Percentiles rank a stretch among this genome's conserved stretches.
Conservation (phyloP, 1,140 invertebrate genomes). For the Drosophila kohkoa region DNA sequence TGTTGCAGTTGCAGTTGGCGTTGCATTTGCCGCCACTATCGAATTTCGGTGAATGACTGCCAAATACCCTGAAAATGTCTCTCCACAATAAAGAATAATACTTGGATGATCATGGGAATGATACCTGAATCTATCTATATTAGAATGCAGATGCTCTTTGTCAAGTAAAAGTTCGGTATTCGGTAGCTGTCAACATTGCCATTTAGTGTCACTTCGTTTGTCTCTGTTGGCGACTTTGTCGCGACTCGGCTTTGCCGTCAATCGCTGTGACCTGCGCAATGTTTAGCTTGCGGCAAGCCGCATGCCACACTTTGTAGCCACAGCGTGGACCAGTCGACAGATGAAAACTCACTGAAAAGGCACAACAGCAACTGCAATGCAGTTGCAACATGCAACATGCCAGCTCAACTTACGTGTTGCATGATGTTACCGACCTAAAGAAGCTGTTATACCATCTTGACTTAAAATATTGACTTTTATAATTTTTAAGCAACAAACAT, state of each 20-base stretch:
- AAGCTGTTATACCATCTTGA: no score
- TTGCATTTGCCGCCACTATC: neutral
- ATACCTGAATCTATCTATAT: no score
- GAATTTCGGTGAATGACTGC: neutral
- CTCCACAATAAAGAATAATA: no score
- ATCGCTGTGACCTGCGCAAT: constrained; percentile 61
- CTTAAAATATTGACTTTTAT: no score
- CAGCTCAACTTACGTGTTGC: constrained; percentile 16
- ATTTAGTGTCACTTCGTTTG: constrained; percentile 38
- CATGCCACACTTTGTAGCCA: constrained; percentile 15
- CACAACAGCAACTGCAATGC: neutral
- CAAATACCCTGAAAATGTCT: neutral
- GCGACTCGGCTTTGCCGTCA: constrained; percentile 32
- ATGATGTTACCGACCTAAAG: constrained; percentile 17
- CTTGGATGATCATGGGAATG: no score
- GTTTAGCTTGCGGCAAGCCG: constrained; percentile 31
- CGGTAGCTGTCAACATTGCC: constrained; percentile 40
- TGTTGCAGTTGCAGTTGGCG: constrained; percentile 49
- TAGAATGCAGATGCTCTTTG: neutral
- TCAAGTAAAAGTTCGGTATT: constrained; percentile 27
- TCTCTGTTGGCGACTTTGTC: neutral
- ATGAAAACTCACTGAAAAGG: constrained; percentile 29
- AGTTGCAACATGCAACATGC: constrained; percentile 39
- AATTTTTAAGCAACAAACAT: no score
- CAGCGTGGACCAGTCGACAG: constrained; percentile 12